Percentiles rank a stretch among this genome's conserved stretches.
phyloP scores from a whole-genome alignment of 2,113 vertebrate species.

The Gallinago jamesoni region DNA sequence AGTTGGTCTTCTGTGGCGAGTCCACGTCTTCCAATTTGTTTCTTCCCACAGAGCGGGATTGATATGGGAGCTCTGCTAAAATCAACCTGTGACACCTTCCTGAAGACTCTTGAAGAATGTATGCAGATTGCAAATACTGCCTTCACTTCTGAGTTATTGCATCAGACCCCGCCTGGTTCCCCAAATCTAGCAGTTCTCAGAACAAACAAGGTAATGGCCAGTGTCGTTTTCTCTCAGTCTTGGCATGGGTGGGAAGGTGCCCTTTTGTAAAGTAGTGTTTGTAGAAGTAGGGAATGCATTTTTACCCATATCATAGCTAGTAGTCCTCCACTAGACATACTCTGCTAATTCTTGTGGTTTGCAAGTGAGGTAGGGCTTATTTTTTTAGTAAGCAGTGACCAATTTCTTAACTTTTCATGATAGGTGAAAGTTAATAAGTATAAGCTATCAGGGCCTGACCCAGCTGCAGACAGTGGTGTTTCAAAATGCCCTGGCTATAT shows the following conservation, averaged over 20 bases:
- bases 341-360: neutral
- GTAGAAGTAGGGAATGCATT: neutral
- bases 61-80: constrained; percentile 89
- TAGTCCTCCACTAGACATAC: neutral
- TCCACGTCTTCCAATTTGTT: constrained; percentile 18
- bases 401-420: neutral
- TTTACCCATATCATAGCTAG: neutral
- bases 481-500: neutral
- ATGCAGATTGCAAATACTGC: constrained; percentile 94
- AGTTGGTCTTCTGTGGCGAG: neutral
- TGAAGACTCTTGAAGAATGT: constrained; percentile 96
- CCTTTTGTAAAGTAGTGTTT: neutral
- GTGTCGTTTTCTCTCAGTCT: neutral
- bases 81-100: constrained; percentile 93
- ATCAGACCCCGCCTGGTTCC: constrained; percentile 85
- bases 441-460: neutral
- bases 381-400: neutral
- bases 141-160: constrained; percentile 84
- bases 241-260: neutral
- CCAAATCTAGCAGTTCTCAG: constrained; percentile 86
- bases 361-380: neutral
- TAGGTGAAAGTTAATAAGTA: neutral
- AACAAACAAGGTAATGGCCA: constrained; percentile 82
- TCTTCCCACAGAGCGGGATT: constrained; percentile 75
- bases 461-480: neutral